Conservation (phyloP, 2,113 vertebrate species). For the Paradisaea rubra region DNA sequence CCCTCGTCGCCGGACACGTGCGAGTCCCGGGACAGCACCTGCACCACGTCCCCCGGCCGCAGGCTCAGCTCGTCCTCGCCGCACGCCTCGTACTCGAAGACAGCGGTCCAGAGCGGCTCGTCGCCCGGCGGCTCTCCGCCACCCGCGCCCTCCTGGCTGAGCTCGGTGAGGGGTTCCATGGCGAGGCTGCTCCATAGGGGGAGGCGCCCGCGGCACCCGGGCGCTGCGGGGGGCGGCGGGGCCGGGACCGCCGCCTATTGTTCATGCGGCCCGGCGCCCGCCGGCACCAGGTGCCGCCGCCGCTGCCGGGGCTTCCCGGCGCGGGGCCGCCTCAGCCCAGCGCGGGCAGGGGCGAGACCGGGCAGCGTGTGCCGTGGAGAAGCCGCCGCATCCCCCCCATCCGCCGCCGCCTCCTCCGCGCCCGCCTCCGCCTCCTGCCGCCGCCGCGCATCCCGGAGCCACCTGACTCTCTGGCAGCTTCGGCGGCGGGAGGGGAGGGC, state of each 20-base stretch:
- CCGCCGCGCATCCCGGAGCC: slow-evolving; percentile 48
- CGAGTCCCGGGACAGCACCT: slow-evolving; percentile 91
- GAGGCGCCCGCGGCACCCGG: slow-evolving; percentile 56
- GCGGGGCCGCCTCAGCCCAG: background rate
- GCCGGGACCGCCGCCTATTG: slow-evolving; percentile 65
- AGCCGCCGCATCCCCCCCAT: background rate
- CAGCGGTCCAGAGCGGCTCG: slow-evolving; percentile 84
- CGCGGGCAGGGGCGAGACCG: background rate
- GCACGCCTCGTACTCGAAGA: slow-evolving; percentile 94
- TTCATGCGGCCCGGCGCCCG: slow-evolving; percentile 66
- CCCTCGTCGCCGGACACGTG: slow-evolving; percentile 94
- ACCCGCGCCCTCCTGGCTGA: slow-evolving; percentile 71
- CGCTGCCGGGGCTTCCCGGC: background rate
- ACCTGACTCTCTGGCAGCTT: slow-evolving; percentile 62
- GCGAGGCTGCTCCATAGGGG: slow-evolving; percentile 75
- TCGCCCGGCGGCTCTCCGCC: slow-evolving; percentile 49
- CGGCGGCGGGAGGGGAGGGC: background rate
- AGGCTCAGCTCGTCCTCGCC: slow-evolving; percentile 95
- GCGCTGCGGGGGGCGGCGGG: slow-evolving; percentile 51
- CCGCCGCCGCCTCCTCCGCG: background rate
- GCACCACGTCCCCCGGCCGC: slow-evolving; percentile 87
- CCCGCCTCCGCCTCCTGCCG: background rate
- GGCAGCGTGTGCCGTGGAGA: background rate
- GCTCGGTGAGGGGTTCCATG: slow-evolving; percentile 75
- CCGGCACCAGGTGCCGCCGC: slow-evolving; percentile 10